These are phyloP conservation scores for Caloenas nicobarica DNA, from an alignment of 2,113 vertebrate genomes.

Conservation along the genomic window DNA sequence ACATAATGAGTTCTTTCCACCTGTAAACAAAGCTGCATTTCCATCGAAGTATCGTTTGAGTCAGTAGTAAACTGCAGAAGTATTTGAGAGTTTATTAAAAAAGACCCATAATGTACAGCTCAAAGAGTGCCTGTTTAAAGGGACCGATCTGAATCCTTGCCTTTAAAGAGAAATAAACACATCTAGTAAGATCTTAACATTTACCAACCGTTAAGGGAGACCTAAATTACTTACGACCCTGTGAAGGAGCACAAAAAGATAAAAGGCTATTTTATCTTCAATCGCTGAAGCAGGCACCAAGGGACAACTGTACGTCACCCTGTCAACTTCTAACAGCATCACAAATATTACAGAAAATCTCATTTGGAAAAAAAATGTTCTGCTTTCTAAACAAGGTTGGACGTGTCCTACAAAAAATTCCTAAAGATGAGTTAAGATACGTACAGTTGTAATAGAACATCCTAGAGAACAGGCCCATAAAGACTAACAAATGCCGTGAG, in stretches of 20 bases:
- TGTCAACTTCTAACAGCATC: not conserved
- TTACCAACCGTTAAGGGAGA: not conserved
- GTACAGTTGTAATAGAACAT: not conserved
- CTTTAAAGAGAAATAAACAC: conserved; percentile 10
- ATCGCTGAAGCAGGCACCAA: not conserved
- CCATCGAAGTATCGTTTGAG: not conserved
- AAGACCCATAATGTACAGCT: not conserved
- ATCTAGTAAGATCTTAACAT: not conserved
- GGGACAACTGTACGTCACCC: not conserved
- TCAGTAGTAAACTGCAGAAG: not conserved
- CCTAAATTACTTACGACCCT: conserved; percentile 2
- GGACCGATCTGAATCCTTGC: fast-evolving
- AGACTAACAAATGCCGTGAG: not conserved
- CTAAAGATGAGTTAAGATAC: not conserved
- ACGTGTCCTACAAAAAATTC: not conserved
- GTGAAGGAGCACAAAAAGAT: conserved; percentile 3
- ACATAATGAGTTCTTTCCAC: not conserved
- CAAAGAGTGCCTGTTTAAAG: not conserved
- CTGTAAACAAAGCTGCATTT: not conserved
- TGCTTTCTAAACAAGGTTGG: not conserved
- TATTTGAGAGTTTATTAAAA: not conserved
- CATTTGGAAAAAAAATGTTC: not conserved
- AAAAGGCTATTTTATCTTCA: conserved; percentile 41
- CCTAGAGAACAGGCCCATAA: not conserved
- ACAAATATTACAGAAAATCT: not conserved